phyloP scores from a whole-genome alignment of 1,140 invertebrate genomes.

The Drosophila sechellia region DNA sequence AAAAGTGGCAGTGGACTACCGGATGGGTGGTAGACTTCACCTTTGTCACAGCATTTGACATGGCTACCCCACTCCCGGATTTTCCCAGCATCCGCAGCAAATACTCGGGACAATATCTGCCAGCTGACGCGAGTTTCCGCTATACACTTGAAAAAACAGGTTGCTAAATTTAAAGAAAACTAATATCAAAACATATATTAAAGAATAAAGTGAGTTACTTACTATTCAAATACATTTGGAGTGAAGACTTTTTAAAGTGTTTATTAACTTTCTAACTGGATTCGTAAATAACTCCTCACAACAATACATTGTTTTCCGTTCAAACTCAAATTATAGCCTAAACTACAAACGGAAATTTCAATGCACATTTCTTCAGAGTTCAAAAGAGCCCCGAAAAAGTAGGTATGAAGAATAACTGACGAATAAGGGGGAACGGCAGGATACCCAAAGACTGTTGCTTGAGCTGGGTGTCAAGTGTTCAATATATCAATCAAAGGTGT shows the following conservation, averaged over 20 bases:
- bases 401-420: slow-evolving; percentile 23
- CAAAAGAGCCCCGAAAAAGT: slow-evolving; percentile 11
- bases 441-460: slow-evolving; percentile 70
- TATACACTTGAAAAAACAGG: slow-evolving; percentile 20
- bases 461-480: slow-evolving; percentile 78
- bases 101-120: slow-evolving; percentile 59
- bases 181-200: neutral
- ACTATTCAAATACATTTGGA: too few species aligned
- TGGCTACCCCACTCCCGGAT: slow-evolving; percentile 19
- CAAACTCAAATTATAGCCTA: neutral
- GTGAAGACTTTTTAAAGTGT: too few species aligned
- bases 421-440: slow-evolving; percentile 21
- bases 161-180: neutral
- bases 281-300: too few species aligned
- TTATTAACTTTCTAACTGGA: too few species aligned
- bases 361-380: neutral
- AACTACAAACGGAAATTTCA: neutral
- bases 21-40: slow-evolving; percentile 49
- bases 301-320: too few species aligned
- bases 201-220: too few species aligned
- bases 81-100: slow-evolving; percentile 46
- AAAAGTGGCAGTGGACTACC: slow-evolving; percentile 5
- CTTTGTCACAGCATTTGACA: slow-evolving; percentile 76
- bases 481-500: slow-evolving; percentile 82
- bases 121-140: slow-evolving; percentile 65